These are phyloP conservation scores for Kryphioiulus occultus DNA, from an alignment of 2,888 invertebrate genomes.

Conservation along the genomic window DNA sequence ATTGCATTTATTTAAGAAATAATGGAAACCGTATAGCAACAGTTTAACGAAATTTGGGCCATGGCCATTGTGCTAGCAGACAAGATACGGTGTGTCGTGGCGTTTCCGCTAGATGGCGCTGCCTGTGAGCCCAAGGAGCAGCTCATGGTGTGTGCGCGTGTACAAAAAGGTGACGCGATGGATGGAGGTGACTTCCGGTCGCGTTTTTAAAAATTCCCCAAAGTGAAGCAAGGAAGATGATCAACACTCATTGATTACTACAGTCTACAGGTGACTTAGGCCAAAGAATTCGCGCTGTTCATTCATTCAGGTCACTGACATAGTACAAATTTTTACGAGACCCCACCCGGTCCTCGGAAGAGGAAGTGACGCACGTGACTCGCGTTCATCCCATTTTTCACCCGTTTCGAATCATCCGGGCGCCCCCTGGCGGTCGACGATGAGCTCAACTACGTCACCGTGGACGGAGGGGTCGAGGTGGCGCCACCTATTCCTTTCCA, in stretches of 20 bases:
- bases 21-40: no score
- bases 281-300: slow-evolving; percentile 48
- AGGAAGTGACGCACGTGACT: slow-evolving; percentile 39
- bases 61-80: no score
- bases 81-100: no score
- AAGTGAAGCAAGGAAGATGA: background rate
- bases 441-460: slow-evolving; percentile 45
- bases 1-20: no score
- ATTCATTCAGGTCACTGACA: slow-evolving; percentile 50
- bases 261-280: background rate
- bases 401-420: slow-evolving; percentile 20
- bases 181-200: background rate
- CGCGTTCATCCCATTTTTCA: slow-evolving; percentile 40
- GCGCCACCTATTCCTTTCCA: slow-evolving; percentile 27
- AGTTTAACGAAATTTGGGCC: no score
- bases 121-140: background rate
- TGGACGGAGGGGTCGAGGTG: slow-evolving; percentile 41
- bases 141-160: background rate
- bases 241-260: background rate
- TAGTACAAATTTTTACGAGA: slow-evolving; percentile 51
- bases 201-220: background rate
- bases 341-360: slow-evolving; percentile 31
- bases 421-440: slow-evolving; percentile 29
- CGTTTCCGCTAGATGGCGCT: background rate
- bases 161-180: background rate